phyloP scores from a whole-genome alignment of 2,113 vertebrate genomes.

The Nothobranchius furzeri region DNA sequence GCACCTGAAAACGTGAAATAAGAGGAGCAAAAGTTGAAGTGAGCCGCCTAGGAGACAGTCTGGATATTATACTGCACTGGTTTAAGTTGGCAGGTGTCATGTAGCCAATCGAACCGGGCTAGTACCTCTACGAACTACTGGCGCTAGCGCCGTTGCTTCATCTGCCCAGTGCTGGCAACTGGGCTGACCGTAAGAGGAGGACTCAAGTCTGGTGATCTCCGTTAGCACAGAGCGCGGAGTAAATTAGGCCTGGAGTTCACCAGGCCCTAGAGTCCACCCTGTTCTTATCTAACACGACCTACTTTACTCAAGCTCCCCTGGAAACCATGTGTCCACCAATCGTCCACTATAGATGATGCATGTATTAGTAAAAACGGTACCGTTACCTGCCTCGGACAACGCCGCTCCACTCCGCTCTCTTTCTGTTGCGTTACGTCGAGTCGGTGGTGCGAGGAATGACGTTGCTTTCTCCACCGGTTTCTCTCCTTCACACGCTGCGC shows the following conservation, averaged over 20 bases:
- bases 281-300: constrained; percentile 71
- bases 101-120: neutral
- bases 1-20: constrained; percentile 67
- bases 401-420: constrained; percentile 76
- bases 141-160: constrained; percentile 55
- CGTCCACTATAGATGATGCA: neutral
- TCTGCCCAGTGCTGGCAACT: constrained; percentile 50
- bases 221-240: constrained; percentile 70
- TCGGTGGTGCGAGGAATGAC: constrained; percentile 74
- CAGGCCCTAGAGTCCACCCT: constrained; percentile 77
- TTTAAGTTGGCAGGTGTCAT: neutral
- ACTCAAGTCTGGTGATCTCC: constrained; percentile 28
- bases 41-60: neutral
- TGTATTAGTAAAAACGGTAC: too few relatives aligned
- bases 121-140: constrained; percentile 47
- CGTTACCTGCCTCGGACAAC: constrained; percentile 78
- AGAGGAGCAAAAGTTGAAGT: constrained; percentile 6
- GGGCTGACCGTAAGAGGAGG: constrained; percentile 48
- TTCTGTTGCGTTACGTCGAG: constrained; percentile 60
- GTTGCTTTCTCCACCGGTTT: constrained; percentile 72
- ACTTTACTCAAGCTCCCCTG: constrained; percentile 38
- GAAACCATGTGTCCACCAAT: constrained; percentile 16
- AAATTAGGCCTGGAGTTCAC: constrained; percentile 66
- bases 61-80: neutral
- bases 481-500: constrained; percentile 73